phyloP scores from a whole-genome alignment of 2,113 vertebrate genomes.

The Rhinogobius similis region DNA sequence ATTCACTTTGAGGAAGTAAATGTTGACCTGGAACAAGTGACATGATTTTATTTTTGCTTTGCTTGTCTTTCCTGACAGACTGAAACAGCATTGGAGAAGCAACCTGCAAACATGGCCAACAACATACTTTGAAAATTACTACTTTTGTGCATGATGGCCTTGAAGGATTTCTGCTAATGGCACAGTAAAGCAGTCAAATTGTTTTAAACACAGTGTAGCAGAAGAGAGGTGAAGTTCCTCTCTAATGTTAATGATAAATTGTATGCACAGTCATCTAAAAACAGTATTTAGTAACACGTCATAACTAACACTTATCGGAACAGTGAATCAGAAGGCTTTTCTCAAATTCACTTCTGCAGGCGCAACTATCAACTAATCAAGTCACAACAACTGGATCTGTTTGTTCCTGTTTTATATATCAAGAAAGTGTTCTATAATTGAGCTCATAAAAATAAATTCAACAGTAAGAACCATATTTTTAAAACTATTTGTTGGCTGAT shows the following conservation, averaged over 20 bases:
- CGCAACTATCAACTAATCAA: not conserved
- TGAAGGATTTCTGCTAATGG: conserved; percentile 8
- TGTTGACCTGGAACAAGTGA: too few relatives aligned
- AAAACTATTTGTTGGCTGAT: not conserved
- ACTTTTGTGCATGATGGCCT: conserved; percentile 4
- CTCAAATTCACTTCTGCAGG: not conserved
- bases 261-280: conserved; percentile 4
- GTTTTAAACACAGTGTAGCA: conserved; percentile 7
- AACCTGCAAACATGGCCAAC: not conserved
- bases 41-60: not conserved
- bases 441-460: conserved; percentile 16
- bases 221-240: not conserved
- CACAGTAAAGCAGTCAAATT: conserved; percentile 1
- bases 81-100: not conserved
- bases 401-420: conserved; percentile 15
- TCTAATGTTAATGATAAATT: conserved; percentile 11
- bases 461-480: not conserved
- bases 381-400: not conserved
- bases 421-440: conserved; percentile 35
- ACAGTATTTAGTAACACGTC: not conserved
- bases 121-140: conserved; percentile 1
- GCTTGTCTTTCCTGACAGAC: too few relatives aligned
- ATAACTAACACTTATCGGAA: conserved; percentile 8
- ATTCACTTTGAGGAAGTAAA: too few relatives aligned
- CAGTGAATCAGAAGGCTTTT: not conserved